These are phyloP conservation scores for Epirrita christyi DNA, from an alignment of 2,888 invertebrate species.

Conservation along the genomic window DNA sequence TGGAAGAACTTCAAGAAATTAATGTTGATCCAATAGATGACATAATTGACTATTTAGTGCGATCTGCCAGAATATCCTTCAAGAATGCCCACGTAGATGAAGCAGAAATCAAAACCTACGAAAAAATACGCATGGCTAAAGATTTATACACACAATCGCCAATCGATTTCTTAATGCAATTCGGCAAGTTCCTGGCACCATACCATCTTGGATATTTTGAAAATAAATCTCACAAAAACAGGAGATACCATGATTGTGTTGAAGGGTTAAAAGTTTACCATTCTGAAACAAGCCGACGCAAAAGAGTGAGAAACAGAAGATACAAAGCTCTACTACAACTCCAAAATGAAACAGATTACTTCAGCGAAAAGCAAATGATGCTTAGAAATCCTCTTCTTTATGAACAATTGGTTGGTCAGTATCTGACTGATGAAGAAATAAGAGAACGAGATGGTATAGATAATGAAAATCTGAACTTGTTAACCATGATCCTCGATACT, in stretches of 20 bases:
- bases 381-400: constrained; percentile 94
- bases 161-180: constrained; percentile 89
- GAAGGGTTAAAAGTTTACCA: constrained; percentile 85
- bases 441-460: constrained; percentile 86
- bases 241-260: constrained; percentile 85
- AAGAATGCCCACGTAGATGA: constrained; percentile 94
- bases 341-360: constrained; percentile 89
- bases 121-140: constrained; percentile 89
- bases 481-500: constrained; percentile 91
- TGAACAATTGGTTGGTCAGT: constrained; percentile 95
- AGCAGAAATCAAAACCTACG: constrained; percentile 87
- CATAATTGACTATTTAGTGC: constrained; percentile 86
- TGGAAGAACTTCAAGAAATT: constrained; percentile 39
- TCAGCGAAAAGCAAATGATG: constrained; percentile 97
- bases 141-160: constrained; percentile 87
- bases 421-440: constrained; percentile 91
- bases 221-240: constrained; percentile 44
- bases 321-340: constrained; percentile 92
- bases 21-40: constrained; percentile 74
- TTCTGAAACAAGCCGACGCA: constrained; percentile 76
- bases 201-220: constrained; percentile 90
- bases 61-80: constrained; percentile 87
- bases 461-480: constrained; percentile 85
- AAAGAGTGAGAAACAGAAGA: constrained; percentile 90
- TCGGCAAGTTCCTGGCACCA: constrained; percentile 88